Evolutionary conservation across 2,113 vertebrate species (phyloP).

Genomic region (Dicentrarchus labrax): DNA sequence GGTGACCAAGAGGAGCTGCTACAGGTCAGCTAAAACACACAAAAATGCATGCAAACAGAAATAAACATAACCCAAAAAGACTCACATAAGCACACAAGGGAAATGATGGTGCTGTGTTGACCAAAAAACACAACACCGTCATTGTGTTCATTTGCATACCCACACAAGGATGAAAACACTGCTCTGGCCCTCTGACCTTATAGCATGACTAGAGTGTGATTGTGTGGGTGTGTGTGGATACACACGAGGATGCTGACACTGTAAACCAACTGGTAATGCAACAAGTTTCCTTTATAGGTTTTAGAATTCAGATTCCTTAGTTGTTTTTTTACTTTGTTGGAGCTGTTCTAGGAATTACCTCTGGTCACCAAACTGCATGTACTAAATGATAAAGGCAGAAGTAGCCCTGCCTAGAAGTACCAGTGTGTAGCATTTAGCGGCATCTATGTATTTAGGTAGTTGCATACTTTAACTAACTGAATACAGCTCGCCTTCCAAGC

Average conservation of each 20-base stretch:
- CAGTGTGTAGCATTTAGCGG: no score
- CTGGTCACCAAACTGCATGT: no score
- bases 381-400: no score
- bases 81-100: neutral
- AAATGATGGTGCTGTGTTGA: neutral
- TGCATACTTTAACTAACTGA: no score
- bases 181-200: neutral
- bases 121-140: neutral
- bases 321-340: neutral
- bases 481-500: no score
- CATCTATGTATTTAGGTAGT: no score
- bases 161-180: neutral
- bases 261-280: neutral
- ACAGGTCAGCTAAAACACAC: conserved; percentile 60
- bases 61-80: neutral
- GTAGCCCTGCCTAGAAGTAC: no score
- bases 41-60: neutral
- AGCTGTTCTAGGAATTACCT: no score
- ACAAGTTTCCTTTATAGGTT: neutral
- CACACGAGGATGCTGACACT: neutral
- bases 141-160: neutral
- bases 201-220: neutral
- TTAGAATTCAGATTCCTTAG: neutral
- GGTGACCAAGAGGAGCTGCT: conserved; percentile 74
- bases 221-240: conserved; percentile 4